phyloP scores from a whole-genome alignment of 2,113 vertebrate species.

The Hemichromis elongatus region DNA sequence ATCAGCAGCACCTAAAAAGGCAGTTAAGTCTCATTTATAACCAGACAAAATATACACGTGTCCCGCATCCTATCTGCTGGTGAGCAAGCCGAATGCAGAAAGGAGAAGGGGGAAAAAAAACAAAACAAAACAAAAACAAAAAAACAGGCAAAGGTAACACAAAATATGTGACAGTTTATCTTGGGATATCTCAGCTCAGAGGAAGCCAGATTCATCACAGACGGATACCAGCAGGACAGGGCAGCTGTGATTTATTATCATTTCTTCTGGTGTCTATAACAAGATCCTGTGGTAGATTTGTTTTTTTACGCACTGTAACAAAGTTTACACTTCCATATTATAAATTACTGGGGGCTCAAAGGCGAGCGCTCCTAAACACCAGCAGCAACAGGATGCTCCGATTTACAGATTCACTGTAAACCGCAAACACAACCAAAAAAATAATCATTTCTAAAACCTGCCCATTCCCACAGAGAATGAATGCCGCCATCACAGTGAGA shows the following conservation, averaged over 20 bases:
- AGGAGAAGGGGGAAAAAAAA: no score
- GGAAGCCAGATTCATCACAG: not conserved
- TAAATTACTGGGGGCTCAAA: not conserved
- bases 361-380: not conserved
- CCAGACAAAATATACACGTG: constrained; percentile 17
- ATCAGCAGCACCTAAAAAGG: constrained; percentile 41
- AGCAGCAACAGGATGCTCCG: constrained; percentile 1
- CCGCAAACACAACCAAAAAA: not conserved
- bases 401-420: constrained; percentile 3
- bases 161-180: constrained; percentile 12
- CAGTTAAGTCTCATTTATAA: constrained; percentile 2
- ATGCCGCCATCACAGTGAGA: not conserved
- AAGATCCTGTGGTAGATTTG: not conserved
- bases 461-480: not conserved
- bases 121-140: accelerated
- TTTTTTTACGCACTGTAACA: not conserved
- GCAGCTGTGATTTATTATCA: not conserved
- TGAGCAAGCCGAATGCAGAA: constrained; percentile 30
- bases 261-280: not conserved
- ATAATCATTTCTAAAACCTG: not conserved
- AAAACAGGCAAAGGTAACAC: not conserved
- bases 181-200: constrained; percentile 43
- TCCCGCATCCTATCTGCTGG: constrained; percentile 19
- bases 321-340: not conserved
- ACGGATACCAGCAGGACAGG: not conserved